Evolutionary conservation across 2,888 invertebrate species (phyloP).

Genomic region (Uloborus plumipes): DNA sequence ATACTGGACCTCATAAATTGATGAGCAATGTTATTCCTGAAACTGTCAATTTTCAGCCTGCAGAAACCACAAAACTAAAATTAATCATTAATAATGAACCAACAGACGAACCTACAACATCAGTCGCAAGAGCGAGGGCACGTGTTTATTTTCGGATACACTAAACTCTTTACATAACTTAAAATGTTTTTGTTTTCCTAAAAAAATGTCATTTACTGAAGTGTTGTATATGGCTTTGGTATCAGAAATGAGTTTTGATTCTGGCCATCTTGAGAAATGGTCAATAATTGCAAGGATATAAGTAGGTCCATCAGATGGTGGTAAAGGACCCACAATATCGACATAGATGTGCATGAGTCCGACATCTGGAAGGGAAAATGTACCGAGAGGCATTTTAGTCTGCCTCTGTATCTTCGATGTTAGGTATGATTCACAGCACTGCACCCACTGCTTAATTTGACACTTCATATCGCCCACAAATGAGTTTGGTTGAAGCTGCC

Average conservation of each 20-base stretch:
- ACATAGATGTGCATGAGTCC: conserved; percentile 2
- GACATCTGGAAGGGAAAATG: conserved; percentile 11
- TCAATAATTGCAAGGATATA: conserved; percentile 9
- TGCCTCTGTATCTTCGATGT: conserved; percentile 15
- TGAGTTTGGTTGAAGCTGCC: not conserved
- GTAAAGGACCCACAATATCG: conserved; percentile 15
- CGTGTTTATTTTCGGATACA: too few relatives aligned
- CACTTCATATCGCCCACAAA: not conserved
- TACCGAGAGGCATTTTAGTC: conserved; percentile 7
- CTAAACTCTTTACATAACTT: too few relatives aligned
- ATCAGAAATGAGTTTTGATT: conserved; percentile 6
- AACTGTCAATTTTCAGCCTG: too few relatives aligned
- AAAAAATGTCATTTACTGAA: too few relatives aligned
- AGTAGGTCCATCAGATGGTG: not conserved
- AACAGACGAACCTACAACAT: too few relatives aligned
- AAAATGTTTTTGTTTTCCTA: too few relatives aligned
- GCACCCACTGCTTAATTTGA: not conserved
- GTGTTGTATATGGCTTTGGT: too few relatives aligned
- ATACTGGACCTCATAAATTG: too few relatives aligned
- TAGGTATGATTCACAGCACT: conserved; percentile 7
- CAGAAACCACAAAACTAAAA: too few relatives aligned
- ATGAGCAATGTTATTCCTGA: too few relatives aligned
- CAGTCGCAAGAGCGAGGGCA: too few relatives aligned
- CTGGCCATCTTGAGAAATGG: conserved; percentile 20
- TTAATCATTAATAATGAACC: too few relatives aligned